Conservation (phyloP, 2,888 invertebrate species). For the Apodemia hepburni region DNA sequence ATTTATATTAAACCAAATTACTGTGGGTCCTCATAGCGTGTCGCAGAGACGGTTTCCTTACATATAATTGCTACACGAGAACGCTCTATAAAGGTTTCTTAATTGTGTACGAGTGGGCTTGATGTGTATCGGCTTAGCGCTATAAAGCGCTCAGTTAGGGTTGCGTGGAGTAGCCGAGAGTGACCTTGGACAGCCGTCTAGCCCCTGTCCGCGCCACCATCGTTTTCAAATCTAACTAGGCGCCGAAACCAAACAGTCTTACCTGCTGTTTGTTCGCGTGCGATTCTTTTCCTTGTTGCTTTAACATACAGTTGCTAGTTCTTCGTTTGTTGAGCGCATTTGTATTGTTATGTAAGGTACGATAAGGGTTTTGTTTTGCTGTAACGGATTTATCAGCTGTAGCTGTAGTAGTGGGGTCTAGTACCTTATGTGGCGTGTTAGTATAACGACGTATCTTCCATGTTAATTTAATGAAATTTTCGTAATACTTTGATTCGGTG, state of each 20-base stretch:
- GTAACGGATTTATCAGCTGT: conserved; percentile 74
- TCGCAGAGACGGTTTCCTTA: conserved; percentile 38
- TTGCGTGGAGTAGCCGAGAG: conserved; percentile 70
- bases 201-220: conserved; percentile 44
- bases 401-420: conserved; percentile 51
- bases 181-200: conserved; percentile 65
- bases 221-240: conserved; percentile 71
- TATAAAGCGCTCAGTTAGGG: conserved; percentile 45
- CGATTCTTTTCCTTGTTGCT: conserved; percentile 44
- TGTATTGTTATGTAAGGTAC: conserved; percentile 38
- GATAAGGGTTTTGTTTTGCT: conserved; percentile 59
- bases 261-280: conserved; percentile 53
- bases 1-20: conserved; percentile 57
- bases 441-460: conserved; percentile 50
- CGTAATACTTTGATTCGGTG: conserved; percentile 20
- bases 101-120: conserved; percentile 48
- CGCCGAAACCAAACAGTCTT: conserved; percentile 57
- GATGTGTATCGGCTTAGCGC: conserved; percentile 60
- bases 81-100: conserved; percentile 52
- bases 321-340: conserved; percentile 37
- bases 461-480: conserved; percentile 14
- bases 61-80: conserved; percentile 58
- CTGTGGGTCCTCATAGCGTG: conserved; percentile 55
- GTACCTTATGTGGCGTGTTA: conserved; percentile 52
- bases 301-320: conserved; percentile 45